Evolutionary conservation across 1,140 invertebrate genomes (phyloP).

Genomic region (Thaumatotibia leucotreta): DNA sequence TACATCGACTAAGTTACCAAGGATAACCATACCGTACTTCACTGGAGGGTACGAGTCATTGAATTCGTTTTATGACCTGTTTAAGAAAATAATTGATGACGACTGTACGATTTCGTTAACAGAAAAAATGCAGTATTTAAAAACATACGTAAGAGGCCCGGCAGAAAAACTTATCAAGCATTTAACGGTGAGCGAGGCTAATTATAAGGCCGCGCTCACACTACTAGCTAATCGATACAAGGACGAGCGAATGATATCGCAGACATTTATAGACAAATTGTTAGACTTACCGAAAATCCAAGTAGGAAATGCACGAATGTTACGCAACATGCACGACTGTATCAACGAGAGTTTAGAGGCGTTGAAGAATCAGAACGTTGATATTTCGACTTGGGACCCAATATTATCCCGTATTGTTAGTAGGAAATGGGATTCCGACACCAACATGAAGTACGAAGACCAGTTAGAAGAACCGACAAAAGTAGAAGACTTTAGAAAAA

Average conservation of each 20-base stretch:
- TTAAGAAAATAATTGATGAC: constrained; percentile 13
- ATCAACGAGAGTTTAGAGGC: constrained; percentile 10
- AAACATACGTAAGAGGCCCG: too few relatives aligned
- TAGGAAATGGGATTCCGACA: constrained; percentile 2
- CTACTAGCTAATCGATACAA: neutral
- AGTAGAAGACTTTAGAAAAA: neutral
- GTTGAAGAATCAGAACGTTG: neutral
- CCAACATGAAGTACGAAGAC: constrained; percentile 11
- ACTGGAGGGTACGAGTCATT: neutral
- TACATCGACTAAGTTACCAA: constrained; percentile 4
- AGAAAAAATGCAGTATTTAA: neutral
- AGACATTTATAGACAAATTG: constrained; percentile 9
- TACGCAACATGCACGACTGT: constrained; percentile 6
- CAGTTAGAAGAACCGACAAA: neutral
- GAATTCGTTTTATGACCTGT: constrained; percentile 10
- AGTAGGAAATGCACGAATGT: neutral
- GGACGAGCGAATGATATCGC: neutral
- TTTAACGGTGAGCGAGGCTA: too few relatives aligned
- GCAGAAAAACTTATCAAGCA: constrained; percentile 11
- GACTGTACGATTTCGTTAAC: constrained; percentile 6
- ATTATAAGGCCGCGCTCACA: constrained; percentile 7
- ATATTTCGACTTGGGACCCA: neutral
- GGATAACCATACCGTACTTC: constrained; percentile 7
- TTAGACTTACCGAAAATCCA: constrained; percentile 9
- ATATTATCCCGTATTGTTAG: neutral